Conservation (phyloP, 2,797 vertebrate species). For the Lemur catta region DNA sequence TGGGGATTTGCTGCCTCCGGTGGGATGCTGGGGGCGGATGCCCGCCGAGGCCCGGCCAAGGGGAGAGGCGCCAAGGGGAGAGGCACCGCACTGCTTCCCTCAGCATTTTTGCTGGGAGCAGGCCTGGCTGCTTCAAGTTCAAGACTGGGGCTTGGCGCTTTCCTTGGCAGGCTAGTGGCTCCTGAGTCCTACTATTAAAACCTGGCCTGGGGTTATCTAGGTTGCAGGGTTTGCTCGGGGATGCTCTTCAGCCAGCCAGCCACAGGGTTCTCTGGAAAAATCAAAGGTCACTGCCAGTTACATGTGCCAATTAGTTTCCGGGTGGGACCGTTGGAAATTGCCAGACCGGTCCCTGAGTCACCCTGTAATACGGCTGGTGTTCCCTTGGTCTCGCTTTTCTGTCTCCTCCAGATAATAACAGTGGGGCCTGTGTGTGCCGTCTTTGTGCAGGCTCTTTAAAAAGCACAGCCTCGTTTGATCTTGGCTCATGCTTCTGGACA, state of each 20-base stretch:
- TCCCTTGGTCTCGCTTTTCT: not conserved
- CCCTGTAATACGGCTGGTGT: not conserved
- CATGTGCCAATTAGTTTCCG: slow-evolving; percentile 49
- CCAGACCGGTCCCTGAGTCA: slow-evolving; percentile 59
- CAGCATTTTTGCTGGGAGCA: slow-evolving; percentile 31
- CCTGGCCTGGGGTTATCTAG: not conserved
- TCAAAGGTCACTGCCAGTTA: slow-evolving; percentile 63
- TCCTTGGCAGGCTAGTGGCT: not conserved
- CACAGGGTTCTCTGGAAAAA: slow-evolving; percentile 15
- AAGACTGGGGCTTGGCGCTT: not conserved
- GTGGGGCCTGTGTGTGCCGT: not conserved
- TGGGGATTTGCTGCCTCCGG: not conserved
- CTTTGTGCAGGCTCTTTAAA: slow-evolving; percentile 12
- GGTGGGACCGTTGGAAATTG: slow-evolving; percentile 59
- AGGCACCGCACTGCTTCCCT: not conserved
- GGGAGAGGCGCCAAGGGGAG: not conserved
- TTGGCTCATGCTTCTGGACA: not conserved
- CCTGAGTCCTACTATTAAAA: not conserved
- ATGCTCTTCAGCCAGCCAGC: not conserved
- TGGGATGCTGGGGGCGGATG: not conserved
- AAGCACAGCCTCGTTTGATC: slow-evolving; percentile 48
- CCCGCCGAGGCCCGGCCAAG: not conserved
- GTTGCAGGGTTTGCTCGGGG: not conserved
- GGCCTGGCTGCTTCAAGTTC: slow-evolving; percentile 17
- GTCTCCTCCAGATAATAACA: slow-evolving; percentile 50